These are phyloP conservation scores for Cheilosia pagana DNA, from an alignment of 2,888 invertebrate genomes.

Conservation along the genomic window DNA sequence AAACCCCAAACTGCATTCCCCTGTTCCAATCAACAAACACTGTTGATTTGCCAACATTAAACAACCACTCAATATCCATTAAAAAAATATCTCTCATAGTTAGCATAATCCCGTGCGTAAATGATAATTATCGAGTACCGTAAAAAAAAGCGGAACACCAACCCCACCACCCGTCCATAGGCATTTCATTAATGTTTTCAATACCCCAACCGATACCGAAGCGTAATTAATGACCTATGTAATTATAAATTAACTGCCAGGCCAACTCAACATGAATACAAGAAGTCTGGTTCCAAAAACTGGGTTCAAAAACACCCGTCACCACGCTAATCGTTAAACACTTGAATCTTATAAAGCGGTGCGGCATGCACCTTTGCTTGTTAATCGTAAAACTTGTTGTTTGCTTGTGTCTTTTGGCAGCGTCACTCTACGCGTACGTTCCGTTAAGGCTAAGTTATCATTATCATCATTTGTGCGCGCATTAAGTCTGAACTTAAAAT, in stretches of 20 bases:
- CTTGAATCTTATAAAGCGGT: conserved; percentile 30
- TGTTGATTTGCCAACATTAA: conserved; percentile 23
- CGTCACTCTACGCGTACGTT: neutral
- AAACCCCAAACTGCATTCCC: too few species aligned
- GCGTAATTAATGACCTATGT: conserved; percentile 64
- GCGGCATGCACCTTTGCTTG: conserved; percentile 30
- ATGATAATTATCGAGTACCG: neutral
- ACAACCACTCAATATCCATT: conserved; percentile 13
- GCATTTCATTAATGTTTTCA: conserved; percentile 36
- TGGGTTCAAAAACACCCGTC: conserved; percentile 15
- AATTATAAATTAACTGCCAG: conserved; percentile 49
- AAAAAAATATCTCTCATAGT: neutral
- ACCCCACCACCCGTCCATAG: conserved; percentile 4
- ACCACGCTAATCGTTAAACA: conserved; percentile 46
- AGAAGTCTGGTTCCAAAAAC: conserved; percentile 34
- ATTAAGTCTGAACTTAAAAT: conserved; percentile 18
- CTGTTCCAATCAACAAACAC: neutral
- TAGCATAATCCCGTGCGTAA: conserved; percentile 21
- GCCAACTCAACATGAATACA: conserved; percentile 35
- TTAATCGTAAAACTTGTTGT: conserved; percentile 15
- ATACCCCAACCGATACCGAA: conserved; percentile 37
- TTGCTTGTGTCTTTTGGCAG: conserved; percentile 7
- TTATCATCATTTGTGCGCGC: conserved; percentile 55
- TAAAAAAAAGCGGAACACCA: neutral
- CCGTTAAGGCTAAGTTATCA: conserved; percentile 1